phyloP scores from a whole-genome alignment of 1,140 invertebrate genomes.

The Caerostris darwini region DNA sequence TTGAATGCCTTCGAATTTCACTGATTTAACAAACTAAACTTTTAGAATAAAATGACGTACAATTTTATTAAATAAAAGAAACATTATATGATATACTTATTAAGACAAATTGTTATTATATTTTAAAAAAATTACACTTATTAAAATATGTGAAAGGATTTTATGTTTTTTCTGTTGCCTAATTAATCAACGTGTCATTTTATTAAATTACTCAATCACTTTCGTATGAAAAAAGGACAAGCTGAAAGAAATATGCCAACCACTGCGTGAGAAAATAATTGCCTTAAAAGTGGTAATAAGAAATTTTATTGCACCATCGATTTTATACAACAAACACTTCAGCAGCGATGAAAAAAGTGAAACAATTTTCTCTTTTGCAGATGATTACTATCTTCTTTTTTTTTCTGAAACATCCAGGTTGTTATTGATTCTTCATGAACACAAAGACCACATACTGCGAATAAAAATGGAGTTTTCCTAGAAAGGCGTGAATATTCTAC shows the following conservation, averaged over 20 bases:
- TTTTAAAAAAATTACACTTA: too few relatives aligned
- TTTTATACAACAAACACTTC: neutral
- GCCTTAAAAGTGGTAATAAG: neutral
- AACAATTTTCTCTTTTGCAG: neutral
- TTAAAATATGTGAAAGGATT: too few relatives aligned
- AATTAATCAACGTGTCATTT: neutral
- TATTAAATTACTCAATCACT: neutral
- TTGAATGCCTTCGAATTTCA: too few relatives aligned
- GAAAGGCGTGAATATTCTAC: neutral
- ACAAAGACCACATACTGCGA: neutral
- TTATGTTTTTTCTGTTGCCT: too few relatives aligned
- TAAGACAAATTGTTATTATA: too few relatives aligned
- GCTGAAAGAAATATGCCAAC: neutral
- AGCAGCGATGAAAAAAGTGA: neutral
- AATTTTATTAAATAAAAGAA: too few relatives aligned
- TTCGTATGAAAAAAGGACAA: neutral
- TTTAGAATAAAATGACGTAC: too few relatives aligned
- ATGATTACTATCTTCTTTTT: neutral
- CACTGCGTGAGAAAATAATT: neutral
- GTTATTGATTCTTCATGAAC: neutral
- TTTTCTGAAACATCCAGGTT: neutral
- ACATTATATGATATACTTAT: too few relatives aligned
- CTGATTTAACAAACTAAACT: too few relatives aligned
- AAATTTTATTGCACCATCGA: slow-evolving; percentile 11
- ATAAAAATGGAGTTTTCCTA: neutral